These are phyloP conservation scores for Protonibea diacanthus DNA, from an alignment of 2,797 vertebrate genomes.

Conservation along the genomic window DNA sequence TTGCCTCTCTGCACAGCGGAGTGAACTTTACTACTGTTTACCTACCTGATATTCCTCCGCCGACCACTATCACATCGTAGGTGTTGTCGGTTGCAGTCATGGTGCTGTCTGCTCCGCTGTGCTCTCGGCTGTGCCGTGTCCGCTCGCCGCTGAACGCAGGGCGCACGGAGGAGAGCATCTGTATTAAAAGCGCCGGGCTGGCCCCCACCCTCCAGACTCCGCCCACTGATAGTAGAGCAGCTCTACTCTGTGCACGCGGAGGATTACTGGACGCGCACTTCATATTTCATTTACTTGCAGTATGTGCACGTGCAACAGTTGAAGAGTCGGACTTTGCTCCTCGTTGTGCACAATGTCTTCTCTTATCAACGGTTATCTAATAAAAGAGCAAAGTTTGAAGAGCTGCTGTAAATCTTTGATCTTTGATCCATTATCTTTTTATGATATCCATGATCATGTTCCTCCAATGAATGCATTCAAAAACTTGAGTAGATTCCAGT, in stretches of 20 bases:
- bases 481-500: background rate
- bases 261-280: background rate
- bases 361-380: background rate
- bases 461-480: background rate
- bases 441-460: no score
- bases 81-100: slow-evolving; percentile 85
- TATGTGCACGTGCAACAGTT: background rate
- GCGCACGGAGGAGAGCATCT: slow-evolving; percentile 71
- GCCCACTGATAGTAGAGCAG: slow-evolving; percentile 48
- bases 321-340: background rate
- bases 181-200: slow-evolving; percentile 75
- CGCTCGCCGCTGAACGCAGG: slow-evolving; percentile 58
- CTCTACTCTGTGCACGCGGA: background rate
- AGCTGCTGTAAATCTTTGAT: background rate
- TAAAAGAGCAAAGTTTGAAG: no score
- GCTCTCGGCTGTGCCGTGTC: slow-evolving; percentile 15
- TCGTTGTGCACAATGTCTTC: background rate
- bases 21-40: slow-evolving; percentile 19
- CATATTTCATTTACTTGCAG: background rate
- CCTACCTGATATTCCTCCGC: slow-evolving; percentile 95
- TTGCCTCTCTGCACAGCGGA: no score
- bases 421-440: no score
- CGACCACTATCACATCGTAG: slow-evolving; percentile 93
- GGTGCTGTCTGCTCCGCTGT: slow-evolving; percentile 43
- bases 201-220: slow-evolving; percentile 61